Evolutionary conservation across 2,113 vertebrate genomes (phyloP).

Genomic region (Gobio gobio): DNA sequence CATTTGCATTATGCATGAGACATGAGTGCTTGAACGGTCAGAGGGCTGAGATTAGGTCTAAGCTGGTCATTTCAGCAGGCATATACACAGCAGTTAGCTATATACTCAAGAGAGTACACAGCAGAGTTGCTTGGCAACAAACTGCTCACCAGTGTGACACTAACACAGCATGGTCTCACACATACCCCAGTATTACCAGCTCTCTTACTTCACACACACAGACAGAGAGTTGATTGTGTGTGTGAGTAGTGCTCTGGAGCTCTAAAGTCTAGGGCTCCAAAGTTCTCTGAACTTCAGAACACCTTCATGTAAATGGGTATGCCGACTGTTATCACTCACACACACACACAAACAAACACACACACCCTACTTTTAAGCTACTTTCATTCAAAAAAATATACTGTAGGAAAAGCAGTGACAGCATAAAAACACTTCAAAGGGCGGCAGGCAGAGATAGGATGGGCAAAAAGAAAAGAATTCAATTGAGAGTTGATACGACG

Average conservation of each 20-base stretch:
- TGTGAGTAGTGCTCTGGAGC: constrained; percentile 1
- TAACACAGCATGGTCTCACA: constrained; percentile 34
- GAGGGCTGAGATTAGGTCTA: neutral
- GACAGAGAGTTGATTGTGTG: neutral
- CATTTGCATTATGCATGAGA: neutral
- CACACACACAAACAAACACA: constrained; percentile 1
- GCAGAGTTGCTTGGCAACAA: constrained; percentile 34
- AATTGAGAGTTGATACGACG: constrained; percentile 36
- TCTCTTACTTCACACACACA: neutral
- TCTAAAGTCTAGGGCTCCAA: neutral
- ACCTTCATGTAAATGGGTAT: constrained; percentile 33
- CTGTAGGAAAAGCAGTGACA: constrained; percentile 44
- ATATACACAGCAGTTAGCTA: neutral
- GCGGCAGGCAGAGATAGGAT: neutral
- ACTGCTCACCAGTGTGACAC: constrained; percentile 10
- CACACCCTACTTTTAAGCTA: neutral
- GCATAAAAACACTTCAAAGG: constrained; percentile 53
- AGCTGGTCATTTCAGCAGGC: neutral
- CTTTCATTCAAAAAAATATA: constrained; percentile 33
- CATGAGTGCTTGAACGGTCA: neutral
- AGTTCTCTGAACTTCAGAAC: constrained; percentile 36
- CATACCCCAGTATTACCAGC: constrained; percentile 17
- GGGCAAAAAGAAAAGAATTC: constrained; percentile 37
- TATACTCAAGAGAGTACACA: neutral
- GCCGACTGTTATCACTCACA: neutral